phyloP scores from a whole-genome alignment of 2,888 invertebrate genomes.

The Sarcophaga caerulescens region DNA sequence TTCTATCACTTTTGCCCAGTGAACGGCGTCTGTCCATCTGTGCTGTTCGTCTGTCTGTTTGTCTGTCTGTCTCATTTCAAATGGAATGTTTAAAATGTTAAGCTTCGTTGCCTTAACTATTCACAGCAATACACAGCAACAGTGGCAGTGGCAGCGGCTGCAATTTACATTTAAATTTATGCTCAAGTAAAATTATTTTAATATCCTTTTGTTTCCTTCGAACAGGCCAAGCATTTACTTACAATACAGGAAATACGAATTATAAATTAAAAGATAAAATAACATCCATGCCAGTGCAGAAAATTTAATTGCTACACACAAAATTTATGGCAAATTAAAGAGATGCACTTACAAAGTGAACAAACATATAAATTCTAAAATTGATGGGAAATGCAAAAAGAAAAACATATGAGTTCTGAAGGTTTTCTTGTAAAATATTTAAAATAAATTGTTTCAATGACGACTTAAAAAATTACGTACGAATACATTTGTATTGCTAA shows the following conservation, averaged over 20 bases:
- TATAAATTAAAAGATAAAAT: conserved; percentile 34
- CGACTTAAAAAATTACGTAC: too few relatives aligned
- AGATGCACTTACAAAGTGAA: conserved; percentile 16
- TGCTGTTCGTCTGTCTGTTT: background rate
- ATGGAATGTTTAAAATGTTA: conserved; percentile 44
- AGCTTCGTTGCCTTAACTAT: conserved; percentile 43
- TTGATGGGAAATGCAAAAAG: too few relatives aligned
- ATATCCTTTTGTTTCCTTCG: conserved; percentile 55
- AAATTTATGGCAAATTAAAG: conserved; percentile 33
- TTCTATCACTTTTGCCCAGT: background rate
- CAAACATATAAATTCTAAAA: too few relatives aligned
- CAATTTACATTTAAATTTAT: conserved; percentile 50
- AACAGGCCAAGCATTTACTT: conserved; percentile 18
- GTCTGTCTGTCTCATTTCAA: conserved; percentile 26
- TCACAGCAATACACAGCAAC: background rate
- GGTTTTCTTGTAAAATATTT: too few relatives aligned
- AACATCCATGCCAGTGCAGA: background rate
- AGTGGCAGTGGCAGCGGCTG: background rate
- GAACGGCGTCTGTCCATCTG: background rate
- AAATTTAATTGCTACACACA: background rate
- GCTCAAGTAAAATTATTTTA: conserved; percentile 54
- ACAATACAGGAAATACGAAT: conserved; percentile 29
- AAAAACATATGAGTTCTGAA: background rate
- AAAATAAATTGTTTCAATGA: too few relatives aligned
- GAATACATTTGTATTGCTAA: too few relatives aligned